Evolutionary conservation across 2,888 invertebrate species (phyloP), one percentile per base, ranked within the genome.

Genomic region (Gryllus longicercus): DNA sequence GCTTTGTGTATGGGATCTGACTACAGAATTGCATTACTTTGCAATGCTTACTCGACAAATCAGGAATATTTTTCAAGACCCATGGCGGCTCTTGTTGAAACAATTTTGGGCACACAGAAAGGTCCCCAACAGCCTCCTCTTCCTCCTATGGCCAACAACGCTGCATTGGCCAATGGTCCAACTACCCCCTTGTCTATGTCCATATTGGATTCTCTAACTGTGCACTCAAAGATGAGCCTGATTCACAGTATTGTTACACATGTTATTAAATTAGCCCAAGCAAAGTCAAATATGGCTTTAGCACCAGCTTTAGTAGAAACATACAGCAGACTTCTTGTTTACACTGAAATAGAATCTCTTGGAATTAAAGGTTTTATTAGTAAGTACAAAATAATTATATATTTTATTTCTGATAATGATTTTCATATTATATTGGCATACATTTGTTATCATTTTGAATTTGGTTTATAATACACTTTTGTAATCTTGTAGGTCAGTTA

Each of bases 351-450:
- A 80, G 98, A 98, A 87, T 96, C 97, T 21, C 89, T 98, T 78
- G 98, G 98, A 51, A 97, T 98, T 82, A 98, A 98, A 88, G 97
- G 96, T 79, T 98, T 98, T 86, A 94, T 98, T 84, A 94, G 96
- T 94, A 87, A 90, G 91, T 89, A 25, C 50, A 50, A 14, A 11
- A 14, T 5, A 21, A 23, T 38, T n/a, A 38, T 23, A 49, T 74
- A n/a, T 38, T 76, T 76, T 76, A 76, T 14, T 76, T n/a, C 21
- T 18, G 16, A 63, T 63, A 8, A 16, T 8, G n/a, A 63, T 63
- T 63, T 16, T 63, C n/a, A 18, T 18, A 63, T 63, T 63, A 18
- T 16, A 63, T 18, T 63, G n/a, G 3, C 63, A 18, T 63, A 63
- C n/a, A 63, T 63, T 11, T 63, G 14, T 63, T 63, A 63, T 16